These are phyloP conservation scores for Gasterosteus aculeatus DNA, from an alignment of 2,113 vertebrate species.

Conservation along the genomic window DNA sequence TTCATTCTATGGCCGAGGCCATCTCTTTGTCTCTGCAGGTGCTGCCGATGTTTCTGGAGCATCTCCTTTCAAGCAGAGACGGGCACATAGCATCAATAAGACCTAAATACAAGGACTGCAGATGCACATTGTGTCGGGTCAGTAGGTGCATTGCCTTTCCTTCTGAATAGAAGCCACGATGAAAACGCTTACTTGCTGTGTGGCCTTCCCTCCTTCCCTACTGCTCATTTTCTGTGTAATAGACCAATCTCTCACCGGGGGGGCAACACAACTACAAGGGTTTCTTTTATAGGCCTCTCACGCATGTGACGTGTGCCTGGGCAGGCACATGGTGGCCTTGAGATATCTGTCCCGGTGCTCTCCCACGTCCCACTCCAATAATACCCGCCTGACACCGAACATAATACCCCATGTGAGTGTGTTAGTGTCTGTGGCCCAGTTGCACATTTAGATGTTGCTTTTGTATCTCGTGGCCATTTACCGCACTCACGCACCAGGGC, in stretches of 20 bases:
- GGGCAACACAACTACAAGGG: neutral
- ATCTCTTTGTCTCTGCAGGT: slow-evolving; percentile 67
- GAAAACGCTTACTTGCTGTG: slow-evolving; percentile 47
- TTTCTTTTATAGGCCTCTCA: slow-evolving; percentile 52
- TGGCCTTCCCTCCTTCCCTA: slow-evolving; percentile 36
- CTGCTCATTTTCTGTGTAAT: neutral
- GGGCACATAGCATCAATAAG: neutral
- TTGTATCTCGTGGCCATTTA: neutral
- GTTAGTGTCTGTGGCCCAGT: slow-evolving; percentile 24
- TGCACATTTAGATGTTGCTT: slow-evolving; percentile 16
- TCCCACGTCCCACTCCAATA: slow-evolving; percentile 59
- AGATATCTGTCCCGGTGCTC: slow-evolving; percentile 27
- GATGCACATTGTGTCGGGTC: neutral
- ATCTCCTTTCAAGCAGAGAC: slow-evolving; percentile 50
- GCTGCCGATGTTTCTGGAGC: slow-evolving; percentile 56
- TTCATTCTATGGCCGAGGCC: slow-evolving; percentile 64
- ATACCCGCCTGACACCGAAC: slow-evolving; percentile 55
- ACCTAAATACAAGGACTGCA: neutral
- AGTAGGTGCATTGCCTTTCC: neutral
- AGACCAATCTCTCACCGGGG: slow-evolving; percentile 14
- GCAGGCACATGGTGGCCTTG: slow-evolving; percentile 9
- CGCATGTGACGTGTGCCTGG: slow-evolving; percentile 16
- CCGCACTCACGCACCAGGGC: neutral
- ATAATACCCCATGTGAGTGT: slow-evolving; percentile 19
- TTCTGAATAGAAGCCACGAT: slow-evolving; percentile 5